Conservation (phyloP, 2,888 invertebrate genomes). For the Taenaris catops region DNA sequence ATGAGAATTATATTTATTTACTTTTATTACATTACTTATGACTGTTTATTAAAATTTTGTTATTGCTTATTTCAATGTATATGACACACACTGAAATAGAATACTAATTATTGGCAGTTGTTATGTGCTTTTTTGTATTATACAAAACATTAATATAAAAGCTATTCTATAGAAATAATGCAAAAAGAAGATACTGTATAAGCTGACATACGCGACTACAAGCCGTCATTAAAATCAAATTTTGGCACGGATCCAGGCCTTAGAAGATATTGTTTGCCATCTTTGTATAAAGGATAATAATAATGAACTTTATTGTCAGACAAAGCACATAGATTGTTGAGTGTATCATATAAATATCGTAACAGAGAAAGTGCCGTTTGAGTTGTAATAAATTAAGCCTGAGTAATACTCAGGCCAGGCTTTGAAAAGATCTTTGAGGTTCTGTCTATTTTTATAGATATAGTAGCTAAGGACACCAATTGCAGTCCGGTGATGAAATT, state of each 20-base stretch:
- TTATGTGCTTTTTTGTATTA: slow-evolving; percentile 15
- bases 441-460: too few relatives aligned
- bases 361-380: slow-evolving; percentile 26
- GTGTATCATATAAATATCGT: slow-evolving; percentile 37
- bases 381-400: too few relatives aligned
- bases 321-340: slow-evolving; percentile 38
- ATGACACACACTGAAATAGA: slow-evolving; percentile 12
- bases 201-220: slow-evolving; percentile 61
- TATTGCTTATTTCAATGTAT: too few relatives aligned
- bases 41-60: too few relatives aligned
- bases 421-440: too few relatives aligned
- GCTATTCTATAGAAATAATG: slow-evolving; percentile 27
- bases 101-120: slow-evolving; percentile 16
- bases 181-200: slow-evolving; percentile 43
- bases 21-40: too few relatives aligned
- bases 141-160: slow-evolving; percentile 16
- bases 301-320: slow-evolving; percentile 28
- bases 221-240: slow-evolving; percentile 75
- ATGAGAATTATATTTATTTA: too few relatives aligned
- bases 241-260: slow-evolving; percentile 62
- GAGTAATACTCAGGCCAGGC: too few relatives aligned
- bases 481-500: too few relatives aligned
- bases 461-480: too few relatives aligned
- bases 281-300: slow-evolving; percentile 53
- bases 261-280: slow-evolving; percentile 64